phyloP scores from a whole-genome alignment of 2,113 vertebrate genomes.

The Saguinus imperator region DNA sequence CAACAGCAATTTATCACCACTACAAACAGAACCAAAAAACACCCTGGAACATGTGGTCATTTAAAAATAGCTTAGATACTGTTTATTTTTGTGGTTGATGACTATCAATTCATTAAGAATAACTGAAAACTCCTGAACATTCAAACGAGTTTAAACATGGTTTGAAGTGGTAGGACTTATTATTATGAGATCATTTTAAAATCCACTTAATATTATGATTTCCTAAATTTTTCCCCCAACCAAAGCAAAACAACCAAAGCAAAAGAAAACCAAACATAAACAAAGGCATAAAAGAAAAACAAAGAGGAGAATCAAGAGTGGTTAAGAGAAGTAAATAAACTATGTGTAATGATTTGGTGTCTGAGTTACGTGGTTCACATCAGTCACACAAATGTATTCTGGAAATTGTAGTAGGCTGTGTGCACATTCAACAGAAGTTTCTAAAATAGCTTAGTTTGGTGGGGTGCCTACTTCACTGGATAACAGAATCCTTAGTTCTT shows the following conservation, averaged over 20 bases:
- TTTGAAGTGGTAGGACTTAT: constrained; percentile 52
- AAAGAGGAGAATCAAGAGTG: background rate
- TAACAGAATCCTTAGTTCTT: background rate
- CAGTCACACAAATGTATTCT: constrained; percentile 29
- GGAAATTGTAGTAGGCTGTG: background rate
- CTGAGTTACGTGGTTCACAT: background rate
- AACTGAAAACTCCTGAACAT: constrained; percentile 44
- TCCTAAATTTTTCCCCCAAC: constrained; percentile 24
- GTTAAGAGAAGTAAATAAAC: constrained; percentile 42
- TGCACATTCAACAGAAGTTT: constrained; percentile 21
- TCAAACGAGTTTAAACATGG: constrained; percentile 45
- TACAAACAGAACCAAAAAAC: background rate
- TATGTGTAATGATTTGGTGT: background rate
- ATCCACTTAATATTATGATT: constrained; percentile 38
- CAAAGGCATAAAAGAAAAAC: background rate
- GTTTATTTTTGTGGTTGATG: background rate
- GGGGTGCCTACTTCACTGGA: background rate
- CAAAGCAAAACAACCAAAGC: constrained; percentile 26
- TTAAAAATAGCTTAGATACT: constrained; percentile 55
- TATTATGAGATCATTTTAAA: constrained; percentile 58
- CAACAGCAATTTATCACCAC: background rate
- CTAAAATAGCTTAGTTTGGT: background rate
- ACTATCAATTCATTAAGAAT: constrained; percentile 21
- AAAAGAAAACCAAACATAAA: constrained; percentile 62
- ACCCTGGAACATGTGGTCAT: constrained; percentile 16